Evolutionary conservation across 2,888 invertebrate genomes (phyloP).

Genomic region (Gerris lacustris): DNA sequence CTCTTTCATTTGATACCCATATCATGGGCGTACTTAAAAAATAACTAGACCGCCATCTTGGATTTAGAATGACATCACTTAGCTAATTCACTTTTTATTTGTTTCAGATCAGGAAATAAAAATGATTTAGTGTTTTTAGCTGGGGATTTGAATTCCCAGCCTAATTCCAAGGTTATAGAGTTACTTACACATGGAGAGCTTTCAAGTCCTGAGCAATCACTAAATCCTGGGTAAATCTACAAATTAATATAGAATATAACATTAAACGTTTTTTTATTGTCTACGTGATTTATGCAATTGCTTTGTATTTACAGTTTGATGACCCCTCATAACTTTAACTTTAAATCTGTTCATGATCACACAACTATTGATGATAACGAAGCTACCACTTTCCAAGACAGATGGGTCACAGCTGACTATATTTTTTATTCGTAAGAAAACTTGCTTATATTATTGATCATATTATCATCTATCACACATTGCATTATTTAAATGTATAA

Average conservation of each 20-base stretch:
- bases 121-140: constrained; percentile 64
- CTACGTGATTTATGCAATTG: too few relatives aligned
- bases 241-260: neutral
- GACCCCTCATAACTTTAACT: constrained; percentile 50
- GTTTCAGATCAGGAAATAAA: neutral
- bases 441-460: too few relatives aligned
- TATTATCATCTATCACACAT: too few relatives aligned
- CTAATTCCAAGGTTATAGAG: constrained; percentile 43
- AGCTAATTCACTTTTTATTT: neutral
- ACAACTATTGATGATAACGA: constrained; percentile 37
- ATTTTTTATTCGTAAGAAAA: constrained; percentile 64
- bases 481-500: too few relatives aligned
- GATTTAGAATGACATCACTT: too few relatives aligned
- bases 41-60: too few relatives aligned
- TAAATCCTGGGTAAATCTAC: neutral
- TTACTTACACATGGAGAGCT: constrained; percentile 27
- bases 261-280: too few relatives aligned
- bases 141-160: constrained; percentile 85
- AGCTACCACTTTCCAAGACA: constrained; percentile 64
- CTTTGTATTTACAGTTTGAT: constrained; percentile 13
- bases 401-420: constrained; percentile 77
- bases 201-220: neutral
- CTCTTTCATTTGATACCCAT: too few relatives aligned
- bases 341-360: constrained; percentile 57
- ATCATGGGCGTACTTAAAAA: too few relatives aligned